phyloP scores from a whole-genome alignment of 1,140 invertebrate species.

The Drosophila hydei region DNA sequence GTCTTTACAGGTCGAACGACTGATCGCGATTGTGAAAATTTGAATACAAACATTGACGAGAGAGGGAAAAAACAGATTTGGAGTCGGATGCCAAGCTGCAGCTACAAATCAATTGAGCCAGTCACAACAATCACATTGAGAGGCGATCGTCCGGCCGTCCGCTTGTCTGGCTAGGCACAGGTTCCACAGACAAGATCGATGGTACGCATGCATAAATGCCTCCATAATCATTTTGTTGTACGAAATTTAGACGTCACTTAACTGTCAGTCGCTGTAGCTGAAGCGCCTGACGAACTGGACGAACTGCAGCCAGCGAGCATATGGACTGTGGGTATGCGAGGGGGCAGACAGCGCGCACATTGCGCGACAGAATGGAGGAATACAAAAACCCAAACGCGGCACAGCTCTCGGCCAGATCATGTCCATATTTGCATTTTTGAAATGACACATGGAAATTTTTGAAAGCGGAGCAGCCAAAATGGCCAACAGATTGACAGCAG shows the following conservation, averaged over 20 bases:
- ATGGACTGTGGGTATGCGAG: background rate
- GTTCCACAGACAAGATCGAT: slow-evolving; percentile 40
- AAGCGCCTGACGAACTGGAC: slow-evolving; percentile 58
- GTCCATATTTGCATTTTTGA: slow-evolving; percentile 82
- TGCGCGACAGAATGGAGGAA: slow-evolving; percentile 15
- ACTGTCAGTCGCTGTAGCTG: slow-evolving; percentile 54
- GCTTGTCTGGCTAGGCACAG: slow-evolving; percentile 28
- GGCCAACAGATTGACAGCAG: slow-evolving; percentile 81
- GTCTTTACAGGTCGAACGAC: too few species aligned
- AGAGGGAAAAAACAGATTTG: slow-evolving; percentile 45
- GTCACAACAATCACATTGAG: slow-evolving; percentile 25
- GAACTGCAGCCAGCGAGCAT: slow-evolving; percentile 1
- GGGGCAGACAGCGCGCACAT: slow-evolving; percentile 18
- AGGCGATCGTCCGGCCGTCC: slow-evolving; percentile 22
- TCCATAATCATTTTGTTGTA: slow-evolving; percentile 78
- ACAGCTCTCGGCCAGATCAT: slow-evolving; percentile 61
- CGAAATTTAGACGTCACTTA: slow-evolving; percentile 81
- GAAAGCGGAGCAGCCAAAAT: slow-evolving; percentile 59
- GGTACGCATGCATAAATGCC: slow-evolving; percentile 79
- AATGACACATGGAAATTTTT: slow-evolving; percentile 82
- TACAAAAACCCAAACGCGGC: slow-evolving; percentile 23
- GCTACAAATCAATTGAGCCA: slow-evolving; percentile 72
- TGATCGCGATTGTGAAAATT: slow-evolving; percentile 55
- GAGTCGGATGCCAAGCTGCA: slow-evolving; percentile 11
- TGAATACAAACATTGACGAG: slow-evolving; percentile 75